These are phyloP conservation scores for Remorina albescens DNA, from an alignment of 2,797 vertebrate species.

Conservation along the genomic window DNA sequence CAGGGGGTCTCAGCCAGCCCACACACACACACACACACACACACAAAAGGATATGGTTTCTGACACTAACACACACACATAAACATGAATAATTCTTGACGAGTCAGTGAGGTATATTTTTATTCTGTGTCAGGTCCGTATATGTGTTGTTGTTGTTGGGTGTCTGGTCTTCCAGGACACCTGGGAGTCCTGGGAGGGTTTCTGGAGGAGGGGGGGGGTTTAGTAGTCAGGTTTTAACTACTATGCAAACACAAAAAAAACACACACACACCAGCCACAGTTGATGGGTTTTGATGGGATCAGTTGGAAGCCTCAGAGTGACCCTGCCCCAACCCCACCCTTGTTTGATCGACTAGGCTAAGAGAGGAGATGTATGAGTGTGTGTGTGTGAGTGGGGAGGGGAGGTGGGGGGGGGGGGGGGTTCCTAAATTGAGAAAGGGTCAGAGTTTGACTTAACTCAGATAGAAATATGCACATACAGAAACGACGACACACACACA, in stretches of 20 bases:
- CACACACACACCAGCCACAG: conserved; percentile 52
- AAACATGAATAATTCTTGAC: not conserved
- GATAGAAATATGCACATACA: conserved; percentile 2
- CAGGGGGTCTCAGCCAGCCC: conserved; percentile 68
- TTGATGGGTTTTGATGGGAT: conserved; percentile 86
- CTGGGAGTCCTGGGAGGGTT: conserved; percentile 71
- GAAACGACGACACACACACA: not conserved
- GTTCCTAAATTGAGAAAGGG: too few relatives aligned
- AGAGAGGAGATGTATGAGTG: conserved; percentile 41
- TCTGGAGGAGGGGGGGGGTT: conserved; percentile 61
- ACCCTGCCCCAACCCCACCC: conserved; percentile 79
- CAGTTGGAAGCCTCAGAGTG: conserved; percentile 75
- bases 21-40: conserved; percentile 32
- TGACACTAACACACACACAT: not conserved
- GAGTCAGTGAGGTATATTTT: not conserved
- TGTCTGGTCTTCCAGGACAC: conserved; percentile 66
- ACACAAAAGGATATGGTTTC: conserved; percentile 2
- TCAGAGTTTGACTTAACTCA: too few relatives aligned
- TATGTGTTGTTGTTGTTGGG: conserved; percentile 17
- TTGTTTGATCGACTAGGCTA: conserved; percentile 75
- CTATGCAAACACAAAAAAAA: conserved; percentile 78
- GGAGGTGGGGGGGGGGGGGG: too few relatives aligned
- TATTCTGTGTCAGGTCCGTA: not conserved
- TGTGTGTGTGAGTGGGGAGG: not conserved
- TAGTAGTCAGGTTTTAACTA: conserved; percentile 82